A percentile compares a stretch with the other conserved stretches of the same genome.
phyloP scores from a whole-genome alignment of 2,797 vertebrate species.

The Sphenopsis melanotis region DNA sequence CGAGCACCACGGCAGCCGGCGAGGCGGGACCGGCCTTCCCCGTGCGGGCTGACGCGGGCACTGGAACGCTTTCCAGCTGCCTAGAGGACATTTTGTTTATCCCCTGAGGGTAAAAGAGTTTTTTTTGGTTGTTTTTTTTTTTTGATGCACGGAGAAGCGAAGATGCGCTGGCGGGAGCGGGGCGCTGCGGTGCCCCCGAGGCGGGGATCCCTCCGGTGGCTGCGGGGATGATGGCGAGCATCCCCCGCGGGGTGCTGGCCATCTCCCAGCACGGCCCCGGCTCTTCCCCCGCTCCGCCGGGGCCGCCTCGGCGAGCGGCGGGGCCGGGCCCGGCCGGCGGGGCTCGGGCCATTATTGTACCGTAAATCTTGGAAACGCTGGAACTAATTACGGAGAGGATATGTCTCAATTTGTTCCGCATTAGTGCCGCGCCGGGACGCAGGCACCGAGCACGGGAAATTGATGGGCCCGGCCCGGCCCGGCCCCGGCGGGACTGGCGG shows the following conservation, averaged over 20 bases:
- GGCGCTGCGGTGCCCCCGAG: neutral
- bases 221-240: neutral
- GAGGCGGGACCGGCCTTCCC: neutral
- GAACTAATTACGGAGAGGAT: slow-evolving; percentile 84
- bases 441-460: slow-evolving; percentile 76
- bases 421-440: slow-evolving; percentile 76
- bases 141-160: neutral
- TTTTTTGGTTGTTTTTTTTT: no score
- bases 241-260: neutral
- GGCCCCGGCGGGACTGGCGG: neutral
- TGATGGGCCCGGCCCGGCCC: slow-evolving; percentile 82
- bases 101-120: fast-evolving
- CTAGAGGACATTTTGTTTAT: neutral
- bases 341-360: slow-evolving; percentile 68
- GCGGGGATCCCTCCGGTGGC: neutral
- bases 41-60: neutral
- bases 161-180: neutral
- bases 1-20: neutral
- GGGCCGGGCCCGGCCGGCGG: slow-evolving; percentile 11
- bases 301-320: neutral
- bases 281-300: neutral
- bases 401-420: slow-evolving; percentile 88
- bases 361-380: slow-evolving; percentile 81
- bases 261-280: neutral
- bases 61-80: neutral